Base-by-base conservation (phyloP, 2,113 vertebrate genomes). In the Cyprinodon brontotheroides region DNA sequence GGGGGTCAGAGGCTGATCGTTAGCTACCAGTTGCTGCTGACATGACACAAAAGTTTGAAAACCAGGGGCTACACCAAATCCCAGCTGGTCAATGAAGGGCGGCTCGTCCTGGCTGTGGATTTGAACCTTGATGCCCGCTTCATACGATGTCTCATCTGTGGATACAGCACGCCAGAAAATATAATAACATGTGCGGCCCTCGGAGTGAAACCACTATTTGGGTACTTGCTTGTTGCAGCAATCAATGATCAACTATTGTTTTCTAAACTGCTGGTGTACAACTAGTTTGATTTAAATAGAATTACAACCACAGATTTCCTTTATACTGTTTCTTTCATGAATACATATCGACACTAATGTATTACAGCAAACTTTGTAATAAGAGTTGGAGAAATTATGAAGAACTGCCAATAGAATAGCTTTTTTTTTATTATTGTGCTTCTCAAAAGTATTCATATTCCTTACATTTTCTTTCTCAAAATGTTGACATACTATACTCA, bases 31-130 rank as follows among this genome's bases (percentile, higher is more conserved):
- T 94, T 95, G 95, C 85, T 95, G 93, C 87, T 95, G 95, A 90
- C 93, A 94, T 89, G 94, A 95, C 86, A 94, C 97, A 29, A 99
- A 99, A 60, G 98, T 99, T 94, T 99, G 95, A 94, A 95, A 95
- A 85, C 95, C 94, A 80, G 94, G 94, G 72, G 94, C 93, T 87
- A 95, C 94, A 89, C 94, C 95, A 84, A 95, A 95, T 84, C 94
- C 94, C 90, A 95, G 94, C 78, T 95, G 93, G 83, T 95, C 94
- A 88, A 95, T 95, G 92, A 95, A 95, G 81, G 94, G 94, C 9
- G 94, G 94, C 89, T 95, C 94, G 13, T 93, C 91, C 86, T 95
- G 94, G 91, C 91, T 93, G 94, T 95, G 94, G 92, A 95, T 94
- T 89, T 95, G 94, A 92, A 95, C 94, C 92, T 95, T 95, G 92